phyloP scores from a whole-genome alignment of 2,797 vertebrate species.

The Momotus momota region DNA sequence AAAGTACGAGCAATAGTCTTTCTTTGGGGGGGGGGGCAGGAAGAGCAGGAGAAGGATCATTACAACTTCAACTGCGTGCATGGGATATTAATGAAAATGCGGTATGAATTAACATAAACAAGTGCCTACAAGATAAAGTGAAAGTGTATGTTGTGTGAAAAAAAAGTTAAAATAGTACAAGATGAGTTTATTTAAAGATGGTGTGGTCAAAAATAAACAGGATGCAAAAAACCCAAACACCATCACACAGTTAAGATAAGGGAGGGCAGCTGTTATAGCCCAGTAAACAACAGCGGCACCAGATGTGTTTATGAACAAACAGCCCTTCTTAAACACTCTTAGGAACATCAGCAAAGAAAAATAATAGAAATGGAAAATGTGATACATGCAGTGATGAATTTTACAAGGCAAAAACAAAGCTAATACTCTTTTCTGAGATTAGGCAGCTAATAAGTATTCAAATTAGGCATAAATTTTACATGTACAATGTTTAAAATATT shows the following conservation, averaged over 20 bases:
- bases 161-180: slow-evolving; percentile 31
- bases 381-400: slow-evolving; percentile 89
- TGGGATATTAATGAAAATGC: slow-evolving; percentile 42
- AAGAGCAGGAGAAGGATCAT: slow-evolving; percentile 4
- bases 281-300: slow-evolving; percentile 84
- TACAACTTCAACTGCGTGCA: slow-evolving; percentile 39
- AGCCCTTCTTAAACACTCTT: slow-evolving; percentile 79
- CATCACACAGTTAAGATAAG: slow-evolving; percentile 56
- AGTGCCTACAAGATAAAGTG: not conserved
- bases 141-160: not conserved
- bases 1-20: not conserved
- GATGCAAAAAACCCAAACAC: slow-evolving; percentile 64
- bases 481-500: slow-evolving; percentile 99
- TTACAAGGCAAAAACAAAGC: slow-evolving; percentile 92
- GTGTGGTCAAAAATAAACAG: slow-evolving; percentile 80
- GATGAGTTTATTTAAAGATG: slow-evolving; percentile 65
- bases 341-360: slow-evolving; percentile 74
- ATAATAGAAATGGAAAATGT: slow-evolving; percentile 81
- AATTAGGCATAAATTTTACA: slow-evolving; percentile 99
- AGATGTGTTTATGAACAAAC: slow-evolving; percentile 88
- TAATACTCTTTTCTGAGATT: slow-evolving; percentile 90
- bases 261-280: slow-evolving; percentile 80
- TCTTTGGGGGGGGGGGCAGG: not conserved
- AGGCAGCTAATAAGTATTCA: slow-evolving; percentile 98
- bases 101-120: not conserved